These are phyloP conservation scores for Carcina quercana DNA, from an alignment of 2,888 invertebrate species.

Conservation along the genomic window DNA sequence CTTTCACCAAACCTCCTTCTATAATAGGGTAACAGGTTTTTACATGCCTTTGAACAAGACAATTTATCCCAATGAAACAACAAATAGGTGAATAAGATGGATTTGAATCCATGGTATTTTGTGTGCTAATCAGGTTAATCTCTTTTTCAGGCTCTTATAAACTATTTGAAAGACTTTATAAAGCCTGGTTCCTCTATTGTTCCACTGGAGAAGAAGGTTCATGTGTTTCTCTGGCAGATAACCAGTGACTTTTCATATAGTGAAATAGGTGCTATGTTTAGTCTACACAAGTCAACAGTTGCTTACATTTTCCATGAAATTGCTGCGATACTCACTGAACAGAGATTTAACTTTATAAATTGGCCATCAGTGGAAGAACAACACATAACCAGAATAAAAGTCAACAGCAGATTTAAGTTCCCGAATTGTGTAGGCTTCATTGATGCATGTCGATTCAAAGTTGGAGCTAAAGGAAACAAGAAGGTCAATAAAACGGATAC, in stretches of 20 bases:
- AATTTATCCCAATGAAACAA: too few species aligned
- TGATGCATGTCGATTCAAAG: conserved; percentile 52
- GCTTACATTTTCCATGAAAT: conserved; percentile 57
- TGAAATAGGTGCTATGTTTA: conserved; percentile 51
- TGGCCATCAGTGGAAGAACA: conserved; percentile 63
- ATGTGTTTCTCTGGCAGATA: conserved; percentile 54
- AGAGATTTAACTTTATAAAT: conserved; percentile 45
- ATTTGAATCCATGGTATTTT: too few species aligned
- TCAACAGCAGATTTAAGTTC: conserved; percentile 52
- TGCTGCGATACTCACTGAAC: conserved; percentile 40
- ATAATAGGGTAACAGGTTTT: too few species aligned
- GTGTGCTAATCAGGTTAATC: too few species aligned
- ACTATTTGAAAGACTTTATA: conserved; percentile 33
- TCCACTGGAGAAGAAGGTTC: conserved; percentile 55
- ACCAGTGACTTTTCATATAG: conserved; percentile 49
- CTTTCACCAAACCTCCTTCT: too few species aligned
- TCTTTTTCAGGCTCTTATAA: conserved; percentile 46
- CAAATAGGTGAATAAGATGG: too few species aligned
- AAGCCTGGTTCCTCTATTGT: conserved; percentile 34
- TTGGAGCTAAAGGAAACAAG: conserved; percentile 42
- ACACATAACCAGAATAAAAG: conserved; percentile 55
- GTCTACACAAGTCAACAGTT: conserved; percentile 53
- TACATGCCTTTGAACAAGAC: too few species aligned
- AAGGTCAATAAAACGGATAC: conserved; percentile 33
- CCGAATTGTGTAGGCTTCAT: conserved; percentile 66